A percentile compares a stretch with the other conserved stretches of the same genome.
Conservation (phyloP, 2,113 vertebrate species). For the Psammodynastes pulverulentus region DNA sequence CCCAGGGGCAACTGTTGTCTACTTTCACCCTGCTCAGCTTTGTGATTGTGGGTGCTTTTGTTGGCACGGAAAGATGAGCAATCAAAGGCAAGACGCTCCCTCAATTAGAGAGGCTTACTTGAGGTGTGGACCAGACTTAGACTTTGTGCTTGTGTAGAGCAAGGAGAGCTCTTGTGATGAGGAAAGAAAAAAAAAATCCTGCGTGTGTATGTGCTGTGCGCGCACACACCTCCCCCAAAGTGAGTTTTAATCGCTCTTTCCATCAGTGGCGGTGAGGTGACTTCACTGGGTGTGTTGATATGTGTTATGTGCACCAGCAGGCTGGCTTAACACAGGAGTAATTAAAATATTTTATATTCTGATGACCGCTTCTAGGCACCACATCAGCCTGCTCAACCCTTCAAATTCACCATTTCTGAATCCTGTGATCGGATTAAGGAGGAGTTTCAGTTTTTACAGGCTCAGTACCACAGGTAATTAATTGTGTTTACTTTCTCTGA, state of each 20-base stretch:
- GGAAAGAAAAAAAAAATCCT: background rate
- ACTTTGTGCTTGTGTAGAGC: constrained; percentile 14
- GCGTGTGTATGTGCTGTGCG: background rate
- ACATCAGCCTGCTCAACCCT: constrained; percentile 92
- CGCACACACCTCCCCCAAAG: background rate
- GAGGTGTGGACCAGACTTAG: constrained; percentile 14
- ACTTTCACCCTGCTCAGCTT: background rate
- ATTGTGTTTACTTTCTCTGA: constrained; percentile 64
- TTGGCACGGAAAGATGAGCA: background rate
- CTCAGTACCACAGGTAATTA: constrained; percentile 95
- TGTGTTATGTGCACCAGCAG: background rate
- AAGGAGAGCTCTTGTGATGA: background rate
- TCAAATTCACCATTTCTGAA: constrained; percentile 97
- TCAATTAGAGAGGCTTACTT: background rate
- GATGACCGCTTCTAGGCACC: constrained; percentile 79
- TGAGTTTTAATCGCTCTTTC: constrained; percentile 17
- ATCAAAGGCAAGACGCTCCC: background rate
- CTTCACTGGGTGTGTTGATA: background rate
- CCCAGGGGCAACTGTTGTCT: background rate
- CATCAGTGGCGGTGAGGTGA: background rate
- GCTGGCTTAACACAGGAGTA: constrained; percentile 23
- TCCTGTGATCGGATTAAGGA: constrained; percentile 97
- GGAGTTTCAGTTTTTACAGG: constrained; percentile 96
- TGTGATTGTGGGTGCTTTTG: background rate
- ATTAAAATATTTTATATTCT: constrained; percentile 64